Evolutionary conservation across 2,797 vertebrate species (phyloP), one percentile per base, ranked within the genome.

Genomic region (Gymnopithys bicolor): DNA sequence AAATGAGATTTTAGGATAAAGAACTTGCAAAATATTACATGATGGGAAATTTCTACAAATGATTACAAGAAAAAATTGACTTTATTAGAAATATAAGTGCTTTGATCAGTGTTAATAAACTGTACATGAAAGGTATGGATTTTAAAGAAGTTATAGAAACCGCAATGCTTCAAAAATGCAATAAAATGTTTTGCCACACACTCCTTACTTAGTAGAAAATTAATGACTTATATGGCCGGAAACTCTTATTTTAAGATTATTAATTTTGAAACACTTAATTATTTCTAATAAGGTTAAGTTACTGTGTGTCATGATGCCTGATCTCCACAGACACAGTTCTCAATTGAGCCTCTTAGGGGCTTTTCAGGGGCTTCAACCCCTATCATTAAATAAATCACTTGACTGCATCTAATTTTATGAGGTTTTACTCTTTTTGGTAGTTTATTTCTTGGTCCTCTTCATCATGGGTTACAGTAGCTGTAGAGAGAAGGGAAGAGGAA

Each of bases 21-120:
- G 59, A 71, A 22, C 52, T 80, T 81, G 75, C 64, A 55, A 84
- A 92, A 80, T 41, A 82, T 27, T 80, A 69, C 33, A 56, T 22
- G 37, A 81, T 81, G 10, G 66, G 71, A 90, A 95, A 81, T 62
- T 68, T 91, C 86, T 95, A 95, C 79, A 92, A 93, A 84, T 94
- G n/a, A 88, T 82, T 95, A 88, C 85, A 91, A 64, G 80, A 79
- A 94, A 94, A 94, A 94, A 67, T 18, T 79, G 76, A 90, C 85
- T 89, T 94, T 95, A 93, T 95, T 93, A 90, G 82, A 58, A 95
- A 85, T 84, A 85, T 52, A 59, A 3, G 24, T 91, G 68, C 90
- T 96, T 96, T 97, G 89, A 95, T 96, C 84, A 94, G 66, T 64
- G 78, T 73, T 96, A 96, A 97, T 86, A 77, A 96, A 85, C 69